Evolutionary conservation across 92 coral and sea anemone species (phyloP).

Genomic region (Phenganax stokvisi): DNA sequence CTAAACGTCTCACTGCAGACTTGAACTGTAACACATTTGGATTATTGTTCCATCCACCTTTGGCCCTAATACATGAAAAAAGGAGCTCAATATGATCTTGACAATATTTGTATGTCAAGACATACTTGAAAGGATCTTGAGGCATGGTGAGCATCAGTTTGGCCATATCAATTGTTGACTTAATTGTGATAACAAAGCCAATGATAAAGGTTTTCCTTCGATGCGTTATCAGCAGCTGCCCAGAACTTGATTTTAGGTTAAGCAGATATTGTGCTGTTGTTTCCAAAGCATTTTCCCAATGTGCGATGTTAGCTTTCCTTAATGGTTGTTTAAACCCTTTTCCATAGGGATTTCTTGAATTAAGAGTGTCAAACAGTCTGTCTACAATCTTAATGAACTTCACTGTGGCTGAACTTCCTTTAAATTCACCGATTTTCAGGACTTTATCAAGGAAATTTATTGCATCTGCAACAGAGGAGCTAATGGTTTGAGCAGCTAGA

Average conservation of each 20-base stretch:
- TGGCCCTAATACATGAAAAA: slow-evolving; percentile 24
- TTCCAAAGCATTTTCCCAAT: neutral
- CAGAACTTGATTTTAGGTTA: slow-evolving; percentile 14
- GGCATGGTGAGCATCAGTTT: slow-evolving; percentile 25
- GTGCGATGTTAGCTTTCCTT: neutral
- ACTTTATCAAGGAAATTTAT: slow-evolving; percentile 14
- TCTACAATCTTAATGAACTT: slow-evolving; percentile 5
- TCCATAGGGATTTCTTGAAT: slow-evolving; percentile 19
- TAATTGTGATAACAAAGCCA: slow-evolving; percentile 25
- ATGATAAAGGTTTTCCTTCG: slow-evolving; percentile 23
- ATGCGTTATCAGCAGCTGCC: slow-evolving; percentile 5
- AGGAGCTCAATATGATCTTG: slow-evolving; percentile 34
- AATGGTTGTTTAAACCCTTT: slow-evolving; percentile 30
- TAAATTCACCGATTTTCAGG: slow-evolving; percentile 5
- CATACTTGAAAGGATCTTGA: slow-evolving; percentile 7
- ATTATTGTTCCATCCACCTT: slow-evolving; percentile 37
- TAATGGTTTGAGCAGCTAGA: slow-evolving; percentile 20
- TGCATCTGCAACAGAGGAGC: slow-evolving; percentile 35
- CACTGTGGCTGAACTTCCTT: slow-evolving; percentile 5
- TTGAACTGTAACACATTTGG: slow-evolving; percentile 16
- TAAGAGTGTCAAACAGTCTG: slow-evolving; percentile 21
- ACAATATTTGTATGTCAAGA: slow-evolving; percentile 16
- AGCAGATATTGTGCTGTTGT: slow-evolving; percentile 26
- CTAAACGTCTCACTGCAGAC: slow-evolving; percentile 29
- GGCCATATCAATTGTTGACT: slow-evolving; percentile 28